Conservation (phyloP, 1,140 invertebrate genomes). For the Drosophila bipectinata region DNA sequence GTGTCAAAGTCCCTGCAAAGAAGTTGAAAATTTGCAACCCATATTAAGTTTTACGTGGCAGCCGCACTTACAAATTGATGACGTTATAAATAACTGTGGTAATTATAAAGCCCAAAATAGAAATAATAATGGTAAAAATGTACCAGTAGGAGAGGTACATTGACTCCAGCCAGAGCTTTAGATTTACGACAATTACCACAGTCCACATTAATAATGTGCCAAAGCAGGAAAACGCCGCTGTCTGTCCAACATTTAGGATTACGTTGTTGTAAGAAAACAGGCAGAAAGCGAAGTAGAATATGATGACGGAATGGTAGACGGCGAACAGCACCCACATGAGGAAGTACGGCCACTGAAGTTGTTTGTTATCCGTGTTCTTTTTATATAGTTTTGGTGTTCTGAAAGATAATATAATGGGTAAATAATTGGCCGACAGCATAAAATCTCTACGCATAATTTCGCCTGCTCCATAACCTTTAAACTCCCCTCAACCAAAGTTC, state of each 20-base stretch:
- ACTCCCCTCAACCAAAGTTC: no score
- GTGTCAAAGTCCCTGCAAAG: slow-evolving; percentile 85
- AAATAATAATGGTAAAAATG: slow-evolving; percentile 85
- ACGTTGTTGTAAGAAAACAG: slow-evolving; percentile 83
- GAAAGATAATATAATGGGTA: not conserved
- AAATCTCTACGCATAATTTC: no score
- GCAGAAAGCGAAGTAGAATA: slow-evolving; percentile 84
- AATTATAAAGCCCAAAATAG: slow-evolving; percentile 86
- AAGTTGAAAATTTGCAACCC: not conserved
- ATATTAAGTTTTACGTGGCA: slow-evolving; percentile 1
- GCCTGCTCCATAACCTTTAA: no score
- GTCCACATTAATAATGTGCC: slow-evolving; percentile 85
- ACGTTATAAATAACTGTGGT: slow-evolving; percentile 86
- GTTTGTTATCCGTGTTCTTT: slow-evolving; percentile 87
- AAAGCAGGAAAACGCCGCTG: slow-evolving; percentile 84
- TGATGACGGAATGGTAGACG: slow-evolving; percentile 85
- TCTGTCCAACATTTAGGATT: slow-evolving; percentile 84
- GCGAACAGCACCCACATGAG: slow-evolving; percentile 87
- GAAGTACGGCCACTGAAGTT: slow-evolving; percentile 88
- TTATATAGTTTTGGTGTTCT: slow-evolving; percentile 89
- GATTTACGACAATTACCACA: slow-evolving; percentile 84
- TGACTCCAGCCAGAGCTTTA: slow-evolving; percentile 88
- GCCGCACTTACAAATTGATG: slow-evolving; percentile 85
- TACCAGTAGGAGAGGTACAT: slow-evolving; percentile 88
- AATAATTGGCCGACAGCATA: not conserved